phyloP scores from a whole-genome alignment of 1,140 invertebrate species.

The Ostrea denselamellosa region DNA sequence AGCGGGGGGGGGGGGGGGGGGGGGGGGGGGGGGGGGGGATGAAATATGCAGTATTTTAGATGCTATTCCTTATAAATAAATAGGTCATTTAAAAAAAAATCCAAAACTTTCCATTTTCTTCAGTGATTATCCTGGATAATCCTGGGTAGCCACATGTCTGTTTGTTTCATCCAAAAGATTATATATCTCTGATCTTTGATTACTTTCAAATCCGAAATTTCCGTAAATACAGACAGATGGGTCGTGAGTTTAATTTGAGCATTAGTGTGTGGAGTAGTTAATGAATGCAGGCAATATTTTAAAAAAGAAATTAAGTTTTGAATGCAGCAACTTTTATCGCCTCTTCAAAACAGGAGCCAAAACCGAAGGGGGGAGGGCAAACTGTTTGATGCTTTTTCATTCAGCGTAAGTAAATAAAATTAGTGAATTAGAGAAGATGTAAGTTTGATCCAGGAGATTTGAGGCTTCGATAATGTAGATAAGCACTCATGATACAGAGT shows the following conservation, averaged over 20 bases:
- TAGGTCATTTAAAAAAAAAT: background rate
- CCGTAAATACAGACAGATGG: conserved; percentile 32
- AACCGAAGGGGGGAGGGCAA: conserved; percentile 31
- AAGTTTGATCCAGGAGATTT: background rate
- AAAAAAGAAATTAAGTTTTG: conserved; percentile 32
- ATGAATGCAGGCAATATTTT: background rate
- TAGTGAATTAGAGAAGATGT: conserved; percentile 22
- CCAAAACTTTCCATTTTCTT: conserved; percentile 29
- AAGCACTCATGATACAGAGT: conserved; percentile 16
- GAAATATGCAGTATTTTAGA: no score
- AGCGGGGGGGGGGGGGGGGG: no score
- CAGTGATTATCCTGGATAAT: background rate
- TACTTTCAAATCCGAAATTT: background rate
- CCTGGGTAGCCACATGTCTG: background rate
- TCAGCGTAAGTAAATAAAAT: conserved; percentile 38
- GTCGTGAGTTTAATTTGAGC: conserved; percentile 1
- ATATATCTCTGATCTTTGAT: background rate
- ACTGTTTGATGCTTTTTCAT: conserved; percentile 18
- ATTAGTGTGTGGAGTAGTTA: background rate
- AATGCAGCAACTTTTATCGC: conserved; percentile 22
- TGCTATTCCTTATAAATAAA: background rate
- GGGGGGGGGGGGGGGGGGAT: no score
- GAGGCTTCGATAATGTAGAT: conserved; percentile 7
- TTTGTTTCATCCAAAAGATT: conserved; percentile 1
- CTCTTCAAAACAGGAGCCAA: conserved; percentile 24